A percentile compares a stretch with the other conserved stretches of the same genome.
Conservation (phyloP, 2,797 vertebrate species). For the Vipera ursinii region DNA sequence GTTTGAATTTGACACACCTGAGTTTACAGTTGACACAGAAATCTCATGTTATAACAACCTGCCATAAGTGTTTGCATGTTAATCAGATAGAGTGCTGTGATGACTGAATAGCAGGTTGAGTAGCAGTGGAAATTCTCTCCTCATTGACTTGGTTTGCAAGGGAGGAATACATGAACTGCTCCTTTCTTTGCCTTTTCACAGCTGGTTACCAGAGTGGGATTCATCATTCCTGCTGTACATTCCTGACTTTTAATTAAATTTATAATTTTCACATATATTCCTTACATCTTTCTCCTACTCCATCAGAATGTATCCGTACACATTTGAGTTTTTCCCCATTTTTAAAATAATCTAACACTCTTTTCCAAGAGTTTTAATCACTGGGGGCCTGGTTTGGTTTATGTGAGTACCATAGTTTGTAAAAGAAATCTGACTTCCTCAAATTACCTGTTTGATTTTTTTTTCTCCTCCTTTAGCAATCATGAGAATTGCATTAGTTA, state of each 20-base stretch:
- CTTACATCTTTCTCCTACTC: background rate
- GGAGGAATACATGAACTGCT: background rate
- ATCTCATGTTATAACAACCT: background rate
- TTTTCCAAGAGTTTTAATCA: constrained; percentile 13
- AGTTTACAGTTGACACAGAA: background rate
- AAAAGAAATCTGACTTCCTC: background rate
- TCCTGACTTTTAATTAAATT: constrained; percentile 20
- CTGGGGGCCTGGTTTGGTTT: constrained; percentile 2
- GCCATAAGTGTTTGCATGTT: background rate
- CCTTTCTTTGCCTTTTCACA: constrained; percentile 17
- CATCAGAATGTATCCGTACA: constrained; percentile 14
- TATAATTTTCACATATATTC: background rate
- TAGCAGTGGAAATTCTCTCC: background rate
- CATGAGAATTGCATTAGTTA: background rate
- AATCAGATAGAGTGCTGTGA: background rate
- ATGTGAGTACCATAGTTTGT: background rate
- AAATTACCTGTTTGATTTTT: background rate
- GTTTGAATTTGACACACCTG: background rate
- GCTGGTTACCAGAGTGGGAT: background rate
- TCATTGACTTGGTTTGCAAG: background rate
- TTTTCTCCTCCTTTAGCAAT: background rate
- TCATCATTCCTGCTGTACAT: background rate
- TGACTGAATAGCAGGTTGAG: background rate
- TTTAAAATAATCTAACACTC: background rate
- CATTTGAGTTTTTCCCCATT: background rate